Evolutionary conservation across 2,797 vertebrate genomes (phyloP).

Genomic region (Danio jaintianensis): DNA sequence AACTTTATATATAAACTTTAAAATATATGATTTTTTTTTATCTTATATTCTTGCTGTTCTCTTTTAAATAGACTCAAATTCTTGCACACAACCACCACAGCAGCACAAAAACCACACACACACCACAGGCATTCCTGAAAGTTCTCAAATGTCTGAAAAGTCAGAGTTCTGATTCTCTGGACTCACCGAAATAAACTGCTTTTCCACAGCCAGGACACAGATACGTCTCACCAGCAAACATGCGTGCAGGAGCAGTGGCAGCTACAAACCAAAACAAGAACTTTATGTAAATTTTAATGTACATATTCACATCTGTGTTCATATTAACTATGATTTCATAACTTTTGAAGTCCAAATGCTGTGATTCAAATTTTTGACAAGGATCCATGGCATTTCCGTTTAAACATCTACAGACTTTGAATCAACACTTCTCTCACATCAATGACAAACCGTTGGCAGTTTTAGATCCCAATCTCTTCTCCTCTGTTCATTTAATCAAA

Average conservation of each 20-base stretch:
- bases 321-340: background rate
- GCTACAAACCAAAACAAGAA: conserved; percentile 38
- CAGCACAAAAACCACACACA: conserved; percentile 14
- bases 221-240: conserved; percentile 75
- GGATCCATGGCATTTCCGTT: background rate
- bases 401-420: background rate
- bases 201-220: conserved; percentile 75
- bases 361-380: background rate
- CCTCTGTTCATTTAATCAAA: background rate
- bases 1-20: too few species aligned
- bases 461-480: conserved; percentile 2
- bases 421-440: conserved; percentile 2
- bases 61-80: conserved; percentile 12
- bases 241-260: conserved; percentile 59
- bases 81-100: background rate
- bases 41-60: background rate
- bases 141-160: conserved; percentile 34
- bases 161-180: conserved; percentile 1
- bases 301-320: background rate
- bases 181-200: conserved; percentile 78
- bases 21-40: background rate
- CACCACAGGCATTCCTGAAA: conserved; percentile 39
- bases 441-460: background rate
- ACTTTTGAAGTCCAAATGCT: background rate
- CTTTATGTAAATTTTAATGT: background rate